Base-by-base conservation (phyloP, 2,797 vertebrate genomes). In the Gymnoscopelus braueri region DNA sequence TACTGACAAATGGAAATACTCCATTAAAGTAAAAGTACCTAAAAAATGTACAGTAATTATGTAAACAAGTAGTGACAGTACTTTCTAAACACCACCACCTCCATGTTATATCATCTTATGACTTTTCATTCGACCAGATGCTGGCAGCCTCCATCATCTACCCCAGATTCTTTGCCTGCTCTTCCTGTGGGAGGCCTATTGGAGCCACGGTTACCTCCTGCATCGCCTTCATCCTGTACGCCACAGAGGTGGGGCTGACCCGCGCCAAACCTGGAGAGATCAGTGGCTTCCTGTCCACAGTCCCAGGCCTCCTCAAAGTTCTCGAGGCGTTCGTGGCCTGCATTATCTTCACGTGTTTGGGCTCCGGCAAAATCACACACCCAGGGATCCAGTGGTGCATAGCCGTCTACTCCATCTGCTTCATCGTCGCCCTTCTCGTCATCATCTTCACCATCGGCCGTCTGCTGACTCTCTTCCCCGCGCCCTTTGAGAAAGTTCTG, bases 251-350 rank as follows among this genome's bases (percentile, higher is more conserved):
- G 47, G 92, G 93, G 0, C 80, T 97, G 55, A 95, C 86, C 15
- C 90, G 94, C 0, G 92, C 95, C 65, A 94, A 86, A 80, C 85
- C 93, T 0, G 95, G 93, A 0, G 95, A 96, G 79, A 80, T 96
- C 73, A 96, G 95, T 60, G 94, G 94, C 32, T 97, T 96, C 81
- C 89, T 97, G 57, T 90, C 93, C 71, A 95, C 96, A 0, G 68
- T 96, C 32, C 95, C 96, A 0, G 96, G 96, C 7, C 92, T 96
- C 44, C 90, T 97, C 62, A 97, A 97, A 75, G 95, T 97, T 4
- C 93, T 97, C 6, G 96, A 97, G 77, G 91, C 92, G 57, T 96
- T 95, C 0, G 89, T 96, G 67, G 94, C 95, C 35, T 96, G 95
- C 65, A 93, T 96, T 69, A 96, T 96, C 88, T 96, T 97, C 84